Percentiles rank a stretch among this genome's conserved stretches.
Evolutionary conservation across 2,888 invertebrate species (phyloP).

Genomic region (Metellina segmentata): DNA sequence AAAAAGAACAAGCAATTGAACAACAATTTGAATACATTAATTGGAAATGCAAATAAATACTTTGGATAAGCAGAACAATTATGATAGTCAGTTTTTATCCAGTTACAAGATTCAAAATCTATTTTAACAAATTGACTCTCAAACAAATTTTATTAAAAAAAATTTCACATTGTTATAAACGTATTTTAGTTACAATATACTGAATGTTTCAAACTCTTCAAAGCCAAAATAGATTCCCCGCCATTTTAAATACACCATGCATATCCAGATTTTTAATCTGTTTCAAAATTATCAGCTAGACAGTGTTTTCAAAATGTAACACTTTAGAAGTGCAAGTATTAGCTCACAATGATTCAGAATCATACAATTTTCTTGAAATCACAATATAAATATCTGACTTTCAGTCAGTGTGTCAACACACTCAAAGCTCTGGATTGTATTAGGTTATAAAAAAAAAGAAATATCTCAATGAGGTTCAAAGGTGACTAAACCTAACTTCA

Average conservation of each 20-base stretch:
- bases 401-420: conserved; percentile 60
- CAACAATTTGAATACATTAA: too few species aligned
- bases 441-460: conserved; percentile 44
- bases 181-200: too few species aligned
- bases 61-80: too few species aligned
- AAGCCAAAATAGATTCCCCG: too few species aligned
- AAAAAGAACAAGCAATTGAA: too few species aligned
- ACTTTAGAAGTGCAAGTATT: conserved; percentile 62
- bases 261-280: conserved; percentile 68
- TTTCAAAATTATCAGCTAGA: conserved; percentile 32
- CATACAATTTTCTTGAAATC: conserved; percentile 46
- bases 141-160: too few species aligned
- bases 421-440: conserved; percentile 59
- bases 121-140: too few species aligned
- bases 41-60: too few species aligned
- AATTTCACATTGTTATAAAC: too few species aligned
- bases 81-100: too few species aligned
- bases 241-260: background rate
- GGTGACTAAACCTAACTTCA: conserved; percentile 65
- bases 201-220: too few species aligned
- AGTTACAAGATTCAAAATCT: too few species aligned
- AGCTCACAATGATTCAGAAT: conserved; percentile 61
- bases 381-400: conserved; percentile 61
- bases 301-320: conserved; percentile 10
- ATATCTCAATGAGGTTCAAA: conserved; percentile 48